phyloP scores from a whole-genome alignment of 2,113 vertebrate species.

The Hemibagrus wyckioides region DNA sequence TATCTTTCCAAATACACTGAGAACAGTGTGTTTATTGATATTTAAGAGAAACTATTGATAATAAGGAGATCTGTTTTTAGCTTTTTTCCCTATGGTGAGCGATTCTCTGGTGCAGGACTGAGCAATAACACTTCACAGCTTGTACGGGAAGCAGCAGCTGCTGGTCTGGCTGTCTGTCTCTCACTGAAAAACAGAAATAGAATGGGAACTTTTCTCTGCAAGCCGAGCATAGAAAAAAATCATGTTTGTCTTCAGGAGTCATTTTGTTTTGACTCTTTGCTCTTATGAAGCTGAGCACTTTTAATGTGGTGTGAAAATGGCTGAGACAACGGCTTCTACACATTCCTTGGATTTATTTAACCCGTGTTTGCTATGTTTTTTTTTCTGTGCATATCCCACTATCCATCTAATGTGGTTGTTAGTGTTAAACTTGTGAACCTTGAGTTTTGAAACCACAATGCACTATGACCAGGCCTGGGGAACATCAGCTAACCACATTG shows the following conservation, averaged over 20 bases:
- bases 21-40: not conserved
- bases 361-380: slow-evolving; percentile 58
- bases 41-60: not conserved
- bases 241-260: slow-evolving; percentile 60
- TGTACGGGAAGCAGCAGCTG: slow-evolving; percentile 58
- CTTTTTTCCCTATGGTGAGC: not conserved
- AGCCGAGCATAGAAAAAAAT: slow-evolving; percentile 15
- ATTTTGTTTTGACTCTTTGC: slow-evolving; percentile 54
- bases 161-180: slow-evolving; percentile 16
- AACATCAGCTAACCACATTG: slow-evolving; percentile 52
- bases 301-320: slow-evolving; percentile 66
- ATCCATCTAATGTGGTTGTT: not conserved
- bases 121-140: slow-evolving; percentile 56
- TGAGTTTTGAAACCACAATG: slow-evolving; percentile 16
- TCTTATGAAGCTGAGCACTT: slow-evolving; percentile 56
- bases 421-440: slow-evolving; percentile 13
- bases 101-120: slow-evolving; percentile 29
- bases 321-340: slow-evolving; percentile 50
- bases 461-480: slow-evolving; percentile 46
- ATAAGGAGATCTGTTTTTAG: not conserved
- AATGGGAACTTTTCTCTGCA: slow-evolving; percentile 16
- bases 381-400: slow-evolving; percentile 49
- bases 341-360: slow-evolving; percentile 62
- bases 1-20: not conserved
- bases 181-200: slow-evolving; percentile 42